phyloP scores from a whole-genome alignment of 2,888 invertebrate species.

The Spilarctia lutea region DNA sequence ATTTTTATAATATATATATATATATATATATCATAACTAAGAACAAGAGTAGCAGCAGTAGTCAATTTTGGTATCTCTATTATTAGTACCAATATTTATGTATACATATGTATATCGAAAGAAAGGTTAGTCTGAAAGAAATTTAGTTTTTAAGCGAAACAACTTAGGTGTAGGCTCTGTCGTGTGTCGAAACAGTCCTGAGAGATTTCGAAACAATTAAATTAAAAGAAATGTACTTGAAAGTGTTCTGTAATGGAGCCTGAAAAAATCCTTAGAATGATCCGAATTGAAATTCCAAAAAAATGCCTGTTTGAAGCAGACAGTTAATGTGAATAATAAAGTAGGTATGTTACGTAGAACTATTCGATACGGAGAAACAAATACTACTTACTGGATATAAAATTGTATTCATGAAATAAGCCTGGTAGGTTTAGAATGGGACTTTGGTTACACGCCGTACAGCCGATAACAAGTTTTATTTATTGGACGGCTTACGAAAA shows the following conservation, averaged over 20 bases:
- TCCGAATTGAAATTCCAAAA: not conserved
- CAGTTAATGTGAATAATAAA: constrained; percentile 23
- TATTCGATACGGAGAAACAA: constrained; percentile 30
- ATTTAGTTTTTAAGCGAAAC: not conserved
- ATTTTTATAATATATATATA: too few species aligned
- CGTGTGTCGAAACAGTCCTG: too few species aligned
- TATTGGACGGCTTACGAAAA: constrained; percentile 26
- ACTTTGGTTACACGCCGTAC: constrained; percentile 25
- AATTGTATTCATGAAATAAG: constrained; percentile 25
- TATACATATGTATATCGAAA: not conserved
- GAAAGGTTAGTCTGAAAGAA: not conserved
- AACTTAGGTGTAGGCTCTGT: too few species aligned
- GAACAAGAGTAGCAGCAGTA: not conserved
- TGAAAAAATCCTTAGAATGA: not conserved
- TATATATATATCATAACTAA: not conserved
- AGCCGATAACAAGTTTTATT: constrained; percentile 36
- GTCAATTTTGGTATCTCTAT: not conserved
- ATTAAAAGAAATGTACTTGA: too few species aligned
- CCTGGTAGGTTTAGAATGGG: constrained; percentile 13
- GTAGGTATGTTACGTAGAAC: constrained; percentile 28
- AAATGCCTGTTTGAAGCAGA: not conserved
- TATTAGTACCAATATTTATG: not conserved
- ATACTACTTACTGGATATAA: constrained; percentile 49
- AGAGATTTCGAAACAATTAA: too few species aligned
- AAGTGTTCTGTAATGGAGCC: not conserved